A percentile compares a stretch with the other conserved stretches of the same genome.
phyloP scores from a whole-genome alignment of 2,888 invertebrate species.

The Ornithoptera priamus region DNA sequence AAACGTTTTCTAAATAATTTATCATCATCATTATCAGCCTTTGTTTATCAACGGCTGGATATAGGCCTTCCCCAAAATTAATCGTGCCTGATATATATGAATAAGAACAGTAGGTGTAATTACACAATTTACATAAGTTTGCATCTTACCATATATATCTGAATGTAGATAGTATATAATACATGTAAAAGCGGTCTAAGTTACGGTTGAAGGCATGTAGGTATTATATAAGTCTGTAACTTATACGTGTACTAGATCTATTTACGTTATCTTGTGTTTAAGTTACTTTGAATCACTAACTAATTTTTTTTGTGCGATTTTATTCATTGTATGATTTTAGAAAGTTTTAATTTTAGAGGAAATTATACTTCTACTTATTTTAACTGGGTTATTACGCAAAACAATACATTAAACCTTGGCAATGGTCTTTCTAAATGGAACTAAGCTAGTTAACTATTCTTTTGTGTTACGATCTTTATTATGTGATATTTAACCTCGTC shows the following conservation, averaged over 20 bases:
- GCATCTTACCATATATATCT: not conserved
- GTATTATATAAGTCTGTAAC: not conserved
- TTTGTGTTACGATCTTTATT: not conserved
- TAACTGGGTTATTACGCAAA: not conserved
- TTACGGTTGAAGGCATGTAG: not conserved
- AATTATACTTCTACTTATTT: too few species aligned
- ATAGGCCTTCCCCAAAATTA: too few species aligned
- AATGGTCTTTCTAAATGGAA: not conserved
- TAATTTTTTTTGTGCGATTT: too few species aligned
- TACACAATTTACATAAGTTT: not conserved
- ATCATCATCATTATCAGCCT: too few species aligned
- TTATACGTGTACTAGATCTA: not conserved
- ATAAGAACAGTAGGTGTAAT: not conserved
- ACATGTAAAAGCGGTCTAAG: not conserved
- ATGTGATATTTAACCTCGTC: constrained; percentile 1
- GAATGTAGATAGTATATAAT: too few species aligned
- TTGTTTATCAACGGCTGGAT: too few species aligned
- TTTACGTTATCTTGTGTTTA: not conserved
- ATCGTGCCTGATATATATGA: not conserved
- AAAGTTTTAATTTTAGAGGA: too few species aligned
- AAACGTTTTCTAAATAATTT: too few species aligned
- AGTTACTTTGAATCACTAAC: not conserved
- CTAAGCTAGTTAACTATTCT: not conserved
- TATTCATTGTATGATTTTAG: too few species aligned
- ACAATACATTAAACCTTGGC: not conserved